Evolutionary conservation across 2,888 invertebrate species (phyloP), one percentile per base, ranked within the genome.

Genomic region (Aromia moschata): DNA sequence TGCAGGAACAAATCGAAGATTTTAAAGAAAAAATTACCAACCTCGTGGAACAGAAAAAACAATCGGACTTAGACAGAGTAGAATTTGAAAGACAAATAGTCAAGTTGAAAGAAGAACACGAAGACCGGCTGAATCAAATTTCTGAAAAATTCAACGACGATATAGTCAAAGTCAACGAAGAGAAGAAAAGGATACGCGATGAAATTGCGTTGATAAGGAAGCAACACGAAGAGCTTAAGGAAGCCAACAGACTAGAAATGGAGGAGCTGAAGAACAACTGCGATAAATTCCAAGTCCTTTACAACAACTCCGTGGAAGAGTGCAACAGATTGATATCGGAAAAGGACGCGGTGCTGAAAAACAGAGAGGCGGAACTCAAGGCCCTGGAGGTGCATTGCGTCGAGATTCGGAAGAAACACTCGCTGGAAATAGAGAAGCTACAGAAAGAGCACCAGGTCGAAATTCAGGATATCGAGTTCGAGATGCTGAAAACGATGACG

Each of bases 1-100:
- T 84, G 55, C 73, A 79, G 0, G 82, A 80, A 45, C 83, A 85
- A 68, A 74, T 85, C 36, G 84, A 85, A 62, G 83, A 83, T 46
- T 74, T 84, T 56, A 83, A 83, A 60, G 74, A 77, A n/a, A 79
- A 82, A 62, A 77, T 83, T 9, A 76, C 77, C 16, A 74, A 78
- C 54, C 66, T 84, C 2, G 80, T 80, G 63, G 76, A 77, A 17
- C 79, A 82, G 66, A 75, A 81, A 51, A 75, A 79, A 43, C 76
- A 79, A 33, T 70, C 83, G 45, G 76, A 77, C 33, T 69, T 71
- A 4, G 79, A 82, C 60, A 80, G 79, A 43, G 74, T 74, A n/a
- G 77, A 79, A 62, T 70, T 80, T 51, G 61, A 83, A 73, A 55
- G 66, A 53, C 80, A 83, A 31, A 81, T 83, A 69, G 81, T 82